A percentile compares a stretch with the other conserved stretches of the same genome.
phyloP scores from a whole-genome alignment of 1,140 invertebrate species.

The Aphis gossypii region DNA sequence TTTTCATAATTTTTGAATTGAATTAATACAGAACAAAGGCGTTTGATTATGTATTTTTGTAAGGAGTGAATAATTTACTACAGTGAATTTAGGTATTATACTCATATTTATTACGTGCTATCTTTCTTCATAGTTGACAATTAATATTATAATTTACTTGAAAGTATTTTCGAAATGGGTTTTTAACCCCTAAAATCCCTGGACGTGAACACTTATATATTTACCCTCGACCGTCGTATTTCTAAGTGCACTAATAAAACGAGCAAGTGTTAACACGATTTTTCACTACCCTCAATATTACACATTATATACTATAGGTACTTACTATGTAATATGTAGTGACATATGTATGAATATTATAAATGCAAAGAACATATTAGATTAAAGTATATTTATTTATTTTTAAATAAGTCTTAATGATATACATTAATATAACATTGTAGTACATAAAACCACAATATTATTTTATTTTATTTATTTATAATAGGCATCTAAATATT shows the following conservation, averaged over 20 bases:
- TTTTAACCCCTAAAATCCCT: conserved; percentile 17
- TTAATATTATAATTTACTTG: conserved; percentile 24
- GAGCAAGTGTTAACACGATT: not conserved
- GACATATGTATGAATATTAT: not conserved
- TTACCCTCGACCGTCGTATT: not conserved
- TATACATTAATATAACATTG: not conserved
- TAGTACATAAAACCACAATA: not conserved
- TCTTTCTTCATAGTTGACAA: not conserved
- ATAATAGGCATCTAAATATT: not conserved
- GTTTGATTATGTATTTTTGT: not conserved
- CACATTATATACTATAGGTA: not conserved
- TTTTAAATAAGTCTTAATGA: not conserved
- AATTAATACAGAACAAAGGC: not conserved
- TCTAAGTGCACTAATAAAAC: conserved; percentile 2
- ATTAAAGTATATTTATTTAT: not conserved
- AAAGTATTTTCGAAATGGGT: not conserved
- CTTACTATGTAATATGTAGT: no score
- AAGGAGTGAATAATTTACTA: not conserved
- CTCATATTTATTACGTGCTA: not conserved
- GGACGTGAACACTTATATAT: not conserved
- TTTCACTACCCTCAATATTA: not conserved
- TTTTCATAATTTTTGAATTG: not conserved
- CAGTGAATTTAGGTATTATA: not conserved
- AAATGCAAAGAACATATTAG: not conserved
- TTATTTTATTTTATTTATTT: not conserved